Evolutionary conservation across 2,113 vertebrate genomes (phyloP), one percentile per base, ranked within the genome.

Genomic region (Laterallus jamaicensis): DNA sequence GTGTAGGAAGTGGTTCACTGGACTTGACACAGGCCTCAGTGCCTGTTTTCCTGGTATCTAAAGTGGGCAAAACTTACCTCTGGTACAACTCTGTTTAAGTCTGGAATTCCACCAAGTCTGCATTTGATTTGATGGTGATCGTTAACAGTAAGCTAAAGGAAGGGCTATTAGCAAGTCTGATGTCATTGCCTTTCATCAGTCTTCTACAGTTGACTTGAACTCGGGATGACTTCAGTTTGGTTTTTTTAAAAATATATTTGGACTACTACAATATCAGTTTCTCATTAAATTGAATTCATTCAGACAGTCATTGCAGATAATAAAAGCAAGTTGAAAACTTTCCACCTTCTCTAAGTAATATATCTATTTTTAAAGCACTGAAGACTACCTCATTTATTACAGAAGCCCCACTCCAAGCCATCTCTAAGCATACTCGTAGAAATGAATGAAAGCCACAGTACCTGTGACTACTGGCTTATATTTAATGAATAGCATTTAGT

Each of bases 131-230:
- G 32, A 69, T 47, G 74, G 89, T 95, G 83, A 86, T 87, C 75
- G 44, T 88, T 85, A 86, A 81, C 54, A 95, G 79, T 70, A 80
- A 83, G 37, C 77, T 89, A 84, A 91, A 95, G 50, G 74, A 95
- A 96, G 82, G 81, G 55, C 64, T 87, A 91, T 95, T 97, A 97
- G 90, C 85, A 94, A 97, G 82, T 81, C 93, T 97, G 95, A 96
- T 86, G 66, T 96, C 96, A 97, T 86, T 95, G 96, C 60, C 75
- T 96, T 97, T 94, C 90, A 91, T 96, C 86, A 67, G 82, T 91
- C 92, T 94, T 88, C 88, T 69, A 82, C 58, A 91, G 86, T 82
- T 97, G 96, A 93, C 96, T 91, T 94, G 62, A 81, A 97, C 93
- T 96, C 93, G 96, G 92, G 89, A 94, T 95, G 93, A 98, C 91